Evolutionary conservation across 2,797 vertebrate genomes (phyloP), one percentile per base, ranked within the genome.

Genomic region (Apogon talboti): DNA sequence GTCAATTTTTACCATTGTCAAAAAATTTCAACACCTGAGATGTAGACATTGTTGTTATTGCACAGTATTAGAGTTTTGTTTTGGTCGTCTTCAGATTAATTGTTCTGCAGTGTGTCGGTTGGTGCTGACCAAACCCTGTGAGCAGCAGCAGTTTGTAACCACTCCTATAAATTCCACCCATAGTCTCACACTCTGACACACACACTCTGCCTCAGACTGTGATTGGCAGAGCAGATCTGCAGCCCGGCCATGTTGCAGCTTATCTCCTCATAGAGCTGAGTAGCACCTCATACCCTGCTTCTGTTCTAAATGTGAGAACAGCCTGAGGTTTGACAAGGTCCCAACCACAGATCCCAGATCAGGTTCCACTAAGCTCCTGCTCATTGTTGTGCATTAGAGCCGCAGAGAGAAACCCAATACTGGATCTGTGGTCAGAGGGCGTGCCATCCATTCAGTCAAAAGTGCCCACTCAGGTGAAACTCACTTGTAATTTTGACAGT

Each of bases 391-490:
- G 24, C 78, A 81, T 90, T 83, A 84, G 72, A 73, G 78, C 82
- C 65, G 3, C 83, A 78, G 67, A 55, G 37, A 74, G 87, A 78
- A 87, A 91, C 74, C 67, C 12, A 76, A 89, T 71, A 71, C 76
- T 56, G 70, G 77, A 72, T 66, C 81, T 82, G 86, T 56, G 82
- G 87, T 78, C 54, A 51, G 53, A 57, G 69, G 80, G 86, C 83
- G 85, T 74, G 74, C 73, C 66, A 24, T 73, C 78, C 71, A 66
- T 83, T 81, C 60, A 72, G 78, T 60, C 58, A 83, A 90, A 88
- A 87, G 78, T 88, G 87, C 76, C 83, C 80, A 84, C 85, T 87
- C 79, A 80, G 68, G 76, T 85, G 66, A 82, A 79, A 72, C 66
- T 54, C 63, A 21, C 72, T 82, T 73, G 74, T 83, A 74, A 64